These are phyloP conservation scores for Euproctis similis DNA, from an alignment of 2,888 invertebrate species.

Conservation along the genomic window DNA sequence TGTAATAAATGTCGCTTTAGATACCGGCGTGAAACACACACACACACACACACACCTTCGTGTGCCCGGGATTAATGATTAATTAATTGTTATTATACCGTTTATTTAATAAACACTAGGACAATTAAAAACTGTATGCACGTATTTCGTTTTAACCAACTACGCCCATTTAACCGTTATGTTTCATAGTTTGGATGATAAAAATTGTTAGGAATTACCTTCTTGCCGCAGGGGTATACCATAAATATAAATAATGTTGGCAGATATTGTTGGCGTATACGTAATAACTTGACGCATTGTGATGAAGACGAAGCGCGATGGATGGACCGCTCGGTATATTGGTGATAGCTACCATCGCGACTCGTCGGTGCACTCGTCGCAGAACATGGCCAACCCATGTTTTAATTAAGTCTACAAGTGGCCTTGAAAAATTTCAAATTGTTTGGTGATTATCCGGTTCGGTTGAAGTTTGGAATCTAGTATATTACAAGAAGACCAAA, in stretches of 20 bases:
- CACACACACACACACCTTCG: too few relatives aligned
- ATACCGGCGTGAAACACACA: constrained; percentile 3
- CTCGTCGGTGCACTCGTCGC: constrained; percentile 51
- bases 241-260: constrained; percentile 64
- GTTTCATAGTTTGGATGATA: constrained; percentile 62
- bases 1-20: constrained; percentile 10
- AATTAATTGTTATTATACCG: too few relatives aligned
- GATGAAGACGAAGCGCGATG: constrained; percentile 23
- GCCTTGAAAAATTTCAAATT: constrained; percentile 75
- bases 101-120: constrained; percentile 13
- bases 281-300: constrained; percentile 34
- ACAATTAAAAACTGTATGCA: constrained; percentile 55
- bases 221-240: constrained; percentile 74
- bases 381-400: constrained; percentile 53
- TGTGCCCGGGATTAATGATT: too few relatives aligned
- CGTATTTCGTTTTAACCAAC: constrained; percentile 65
- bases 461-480: constrained; percentile 72
- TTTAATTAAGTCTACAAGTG: constrained; percentile 72
- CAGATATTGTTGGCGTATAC: constrained; percentile 57
- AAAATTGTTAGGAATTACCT: constrained; percentile 52
- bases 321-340: constrained; percentile 11
- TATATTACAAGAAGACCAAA: constrained; percentile 71
- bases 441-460: constrained; percentile 66
- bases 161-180: constrained; percentile 44
- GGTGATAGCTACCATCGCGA: constrained; percentile 9